Evolutionary conservation across 2,888 invertebrate species (phyloP), one percentile per base, ranked within the genome.

Genomic region (Uloborus plumipes): DNA sequence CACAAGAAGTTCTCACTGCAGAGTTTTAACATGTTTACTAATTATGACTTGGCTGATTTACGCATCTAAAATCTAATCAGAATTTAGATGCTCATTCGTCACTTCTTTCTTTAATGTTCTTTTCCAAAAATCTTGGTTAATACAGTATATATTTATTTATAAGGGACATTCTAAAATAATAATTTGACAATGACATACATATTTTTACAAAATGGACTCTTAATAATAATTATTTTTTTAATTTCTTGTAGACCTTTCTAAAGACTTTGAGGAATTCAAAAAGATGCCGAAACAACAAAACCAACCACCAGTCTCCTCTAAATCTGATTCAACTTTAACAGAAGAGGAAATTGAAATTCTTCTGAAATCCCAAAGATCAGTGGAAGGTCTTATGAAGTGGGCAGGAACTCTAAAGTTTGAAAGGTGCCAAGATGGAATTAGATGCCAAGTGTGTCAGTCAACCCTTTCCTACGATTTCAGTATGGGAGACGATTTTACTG

Each of bases 401-500:
- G 31, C 31, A 39, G 64, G 47, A 7, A 26, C 64, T 20, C 18
- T 15, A 18, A 14, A 58, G 22, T 64, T 64, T 7, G 26, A 64
- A 39, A 64, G 64, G 31, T 64, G 64, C 26, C 31, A 13, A 20
- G 16, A 64, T 39, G 64, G 64, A 3, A 39, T 64, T 14, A 18
- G 64, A 64, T 39, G 64, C 47, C 15, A 64, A 39, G 31, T 39
- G 16, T 64, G 47, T n/a, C 47, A 26, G 13, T 22, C 31, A 15
- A 64, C 47, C 3, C 13, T 64, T 1, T 13, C 47, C 31, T 64
- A 64, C 7, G 47, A 64, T 14, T 64, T 64, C n/a, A 58, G 18
- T 13, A n/a, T 26, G 26, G 64, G 47, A 39, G 64, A 64, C 2
- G n/a, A 64, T 64, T 64, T 64, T 22, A 26, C 64, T 20, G 26